A percentile compares a stretch with the other conserved stretches of the same genome.
Conservation (phyloP, 2,797 vertebrate genomes). For the Lepus townsendii region DNA sequence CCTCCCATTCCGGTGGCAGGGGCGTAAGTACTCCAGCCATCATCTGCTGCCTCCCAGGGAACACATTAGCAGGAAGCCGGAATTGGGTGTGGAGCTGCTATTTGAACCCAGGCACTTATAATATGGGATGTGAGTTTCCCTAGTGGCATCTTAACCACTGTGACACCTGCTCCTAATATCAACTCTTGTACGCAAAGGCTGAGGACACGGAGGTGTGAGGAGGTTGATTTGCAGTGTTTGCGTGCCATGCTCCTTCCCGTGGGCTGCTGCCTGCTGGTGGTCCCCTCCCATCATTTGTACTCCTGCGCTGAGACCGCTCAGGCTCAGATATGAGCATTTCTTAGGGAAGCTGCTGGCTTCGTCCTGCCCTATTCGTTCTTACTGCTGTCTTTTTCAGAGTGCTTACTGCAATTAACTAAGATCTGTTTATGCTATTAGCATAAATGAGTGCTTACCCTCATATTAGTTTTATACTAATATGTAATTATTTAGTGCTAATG, state of each 20-base stretch:
- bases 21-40: too few species aligned
- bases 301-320: rapidly evolving
- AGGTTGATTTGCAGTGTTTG: background rate
- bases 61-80: too few species aligned
- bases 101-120: too few species aligned
- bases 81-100: too few species aligned
- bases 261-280: background rate
- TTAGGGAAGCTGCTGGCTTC: background rate
- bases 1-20: too few species aligned
- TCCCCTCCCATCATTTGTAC: background rate
- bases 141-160: too few species aligned
- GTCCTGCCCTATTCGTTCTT: background rate
- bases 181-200: background rate
- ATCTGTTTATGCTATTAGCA: conserved; percentile 38
- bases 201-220: background rate
- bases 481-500: conserved; percentile 13
- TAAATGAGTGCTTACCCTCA: conserved; percentile 45
- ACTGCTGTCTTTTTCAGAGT: background rate
- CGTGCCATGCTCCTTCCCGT: background rate
- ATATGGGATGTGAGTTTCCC: too few species aligned
- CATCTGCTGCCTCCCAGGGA: too few species aligned
- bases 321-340: background rate
- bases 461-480: conserved; percentile 25
- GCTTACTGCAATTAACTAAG: conserved; percentile 22
- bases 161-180: too few species aligned